phyloP scores from a whole-genome alignment of 2,888 invertebrate species.

The Polymixis flavicincta region DNA sequence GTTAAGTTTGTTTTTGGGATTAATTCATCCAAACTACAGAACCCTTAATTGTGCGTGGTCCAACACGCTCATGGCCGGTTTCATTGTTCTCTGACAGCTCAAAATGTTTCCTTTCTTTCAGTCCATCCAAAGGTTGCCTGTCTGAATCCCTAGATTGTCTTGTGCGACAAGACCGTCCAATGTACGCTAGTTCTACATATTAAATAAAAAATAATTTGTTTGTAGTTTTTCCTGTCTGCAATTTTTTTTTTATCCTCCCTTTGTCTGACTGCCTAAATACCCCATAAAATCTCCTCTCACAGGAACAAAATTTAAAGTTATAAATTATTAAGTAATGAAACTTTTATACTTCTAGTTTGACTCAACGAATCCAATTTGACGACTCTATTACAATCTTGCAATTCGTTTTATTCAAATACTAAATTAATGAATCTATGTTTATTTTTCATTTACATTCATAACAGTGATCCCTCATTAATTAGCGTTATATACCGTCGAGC shows the following conservation, averaged over 20 bases:
- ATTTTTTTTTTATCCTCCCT: no score
- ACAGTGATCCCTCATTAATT: neutral
- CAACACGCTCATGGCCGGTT: no score
- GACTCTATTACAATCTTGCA: neutral
- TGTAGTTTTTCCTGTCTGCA: no score
- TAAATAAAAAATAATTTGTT: no score
- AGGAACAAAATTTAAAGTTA: neutral
- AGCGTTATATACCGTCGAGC: neutral
- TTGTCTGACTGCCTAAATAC: neutral
- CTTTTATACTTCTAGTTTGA: neutral
- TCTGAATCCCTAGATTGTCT: neutral
- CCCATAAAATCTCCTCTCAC: neutral
- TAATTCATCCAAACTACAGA: no score
- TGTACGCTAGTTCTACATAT: neutral
- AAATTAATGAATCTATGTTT: slow-evolving; percentile 10
- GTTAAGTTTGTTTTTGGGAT: no score
- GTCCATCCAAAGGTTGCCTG: no score
- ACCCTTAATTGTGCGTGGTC: no score
- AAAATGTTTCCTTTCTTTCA: no score
- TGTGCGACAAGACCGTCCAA: neutral
- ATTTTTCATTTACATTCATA: slow-evolving; percentile 14
- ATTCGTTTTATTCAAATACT: neutral
- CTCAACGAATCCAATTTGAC: neutral
- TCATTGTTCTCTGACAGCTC: neutral
- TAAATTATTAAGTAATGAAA: neutral